Evolutionary conservation across 2,797 vertebrate genomes (phyloP).

Genomic region (Eleutherodactylus coqui): DNA sequence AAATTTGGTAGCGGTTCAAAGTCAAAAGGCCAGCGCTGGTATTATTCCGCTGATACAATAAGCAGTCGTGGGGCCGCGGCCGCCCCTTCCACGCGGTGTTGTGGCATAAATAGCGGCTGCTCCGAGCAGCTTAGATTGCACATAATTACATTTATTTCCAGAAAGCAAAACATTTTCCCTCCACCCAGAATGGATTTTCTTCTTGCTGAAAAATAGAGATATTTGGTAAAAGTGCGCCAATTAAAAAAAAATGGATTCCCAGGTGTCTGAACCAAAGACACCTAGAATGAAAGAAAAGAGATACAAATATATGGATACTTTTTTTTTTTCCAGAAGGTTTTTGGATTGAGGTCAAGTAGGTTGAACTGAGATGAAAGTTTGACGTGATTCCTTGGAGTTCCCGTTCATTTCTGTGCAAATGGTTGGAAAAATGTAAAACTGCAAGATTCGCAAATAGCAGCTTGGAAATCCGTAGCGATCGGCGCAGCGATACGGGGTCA

Average conservation of each 20-base stretch:
- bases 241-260: background rate
- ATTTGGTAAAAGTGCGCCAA: background rate
- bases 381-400: too few relatives aligned
- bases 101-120: constrained; percentile 45
- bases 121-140: constrained; percentile 36
- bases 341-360: background rate
- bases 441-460: too few relatives aligned
- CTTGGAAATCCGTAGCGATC: too few relatives aligned
- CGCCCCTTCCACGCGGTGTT: constrained; percentile 75
- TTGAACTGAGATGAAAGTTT: too few relatives aligned
- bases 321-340: background rate
- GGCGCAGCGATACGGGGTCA: too few relatives aligned
- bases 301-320: background rate
- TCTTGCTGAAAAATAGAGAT: background rate
- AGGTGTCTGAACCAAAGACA: background rate
- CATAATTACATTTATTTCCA: constrained; percentile 36
- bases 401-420: too few relatives aligned
- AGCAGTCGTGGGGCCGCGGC: constrained; percentile 81
- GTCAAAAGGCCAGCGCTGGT: constrained; percentile 84
- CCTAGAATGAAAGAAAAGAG: background rate
- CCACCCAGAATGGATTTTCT: background rate
- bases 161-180: background rate
- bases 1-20: constrained; percentile 97
- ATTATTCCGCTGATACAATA: constrained; percentile 86
- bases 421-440: too few relatives aligned